Evolutionary conservation across 1,140 invertebrate species (phyloP), one percentile per base, ranked within the genome.

Genomic region (Mya arenaria): DNA sequence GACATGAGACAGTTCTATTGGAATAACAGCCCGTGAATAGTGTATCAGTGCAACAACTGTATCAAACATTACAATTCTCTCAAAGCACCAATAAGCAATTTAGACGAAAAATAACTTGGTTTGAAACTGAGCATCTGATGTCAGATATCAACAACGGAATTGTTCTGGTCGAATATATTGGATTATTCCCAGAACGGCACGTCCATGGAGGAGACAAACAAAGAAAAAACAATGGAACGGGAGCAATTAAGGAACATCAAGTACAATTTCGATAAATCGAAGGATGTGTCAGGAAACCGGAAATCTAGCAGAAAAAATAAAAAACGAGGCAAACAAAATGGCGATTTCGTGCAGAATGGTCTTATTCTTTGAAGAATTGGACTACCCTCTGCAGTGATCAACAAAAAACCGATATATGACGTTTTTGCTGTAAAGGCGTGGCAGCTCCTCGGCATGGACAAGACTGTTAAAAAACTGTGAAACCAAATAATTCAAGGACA

Each of bases 301-400:
- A n/a, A n/a, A n/a, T n/a, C n/a, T n/a, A n/a, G 72, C 58, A 4
- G 72, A 75, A 15, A 55, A 75, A 8, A 25, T 75, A 6, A 58
- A 62, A n/a, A 15, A 25, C 4, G 58, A 39, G 10, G 36, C 39
- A 63, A 39, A 75, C 58, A 75, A 75, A 15, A 6, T 25, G 15
- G 37, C 23, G 52, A 58, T 8, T 74, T 58, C 28, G 37, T 77
- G 0, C 13, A 65, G 44, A 77, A 48, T 15, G 55, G 23, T 17
- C 15, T 63, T 19, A 13, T 30, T 3, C 34, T 63, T 63, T 56
- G 34, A 41, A 58, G 62, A 8, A n/a, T n/a, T n/a, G n/a, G n/a
- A 34, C 63, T 8, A 48, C 73, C 0, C 58, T 60, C 5, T 74
- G 19, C 30, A 62, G 32, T 6, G 58, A 39, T 15, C 72, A 74